These are phyloP conservation scores for Tangara arthus DNA, from an alignment of 2,797 vertebrate species.

Conservation along the genomic window DNA sequence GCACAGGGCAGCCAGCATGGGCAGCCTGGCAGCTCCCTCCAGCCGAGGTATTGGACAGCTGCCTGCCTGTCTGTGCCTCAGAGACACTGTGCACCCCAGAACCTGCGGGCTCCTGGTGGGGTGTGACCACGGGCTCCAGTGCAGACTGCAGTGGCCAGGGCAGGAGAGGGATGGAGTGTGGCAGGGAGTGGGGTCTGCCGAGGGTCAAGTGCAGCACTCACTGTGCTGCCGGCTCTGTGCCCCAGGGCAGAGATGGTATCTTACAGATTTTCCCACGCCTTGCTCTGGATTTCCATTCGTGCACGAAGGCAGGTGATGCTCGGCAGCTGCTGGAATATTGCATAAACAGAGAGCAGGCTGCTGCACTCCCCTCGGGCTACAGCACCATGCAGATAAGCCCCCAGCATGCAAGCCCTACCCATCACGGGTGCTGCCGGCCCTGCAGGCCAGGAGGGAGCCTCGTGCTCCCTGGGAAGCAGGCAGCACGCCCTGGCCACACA, in stretches of 20 bases:
- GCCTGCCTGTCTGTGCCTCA: neutral
- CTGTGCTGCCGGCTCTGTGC: fast-evolving
- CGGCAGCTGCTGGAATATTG: neutral
- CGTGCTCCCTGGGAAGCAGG: neutral
- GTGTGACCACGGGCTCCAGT: neutral
- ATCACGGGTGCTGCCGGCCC: neutral
- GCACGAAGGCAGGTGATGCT: neutral
- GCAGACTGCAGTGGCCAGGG: fast-evolving
- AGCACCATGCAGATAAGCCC: neutral
- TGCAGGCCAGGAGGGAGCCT: neutral
- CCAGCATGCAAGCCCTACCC: neutral
- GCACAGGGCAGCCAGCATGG: neutral
- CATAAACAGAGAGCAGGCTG: neutral
- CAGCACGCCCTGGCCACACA: neutral
- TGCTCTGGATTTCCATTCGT: neutral
- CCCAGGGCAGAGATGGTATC: constrained; percentile 24
- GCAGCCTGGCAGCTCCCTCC: neutral
- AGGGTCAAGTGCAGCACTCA: neutral
- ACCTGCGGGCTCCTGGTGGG: fast-evolving
- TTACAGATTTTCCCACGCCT: constrained; percentile 35
- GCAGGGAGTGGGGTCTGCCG: neutral
- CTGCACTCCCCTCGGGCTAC: neutral
- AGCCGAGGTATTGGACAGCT: neutral
- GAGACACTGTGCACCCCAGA: fast-evolving
- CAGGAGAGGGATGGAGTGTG: neutral